Evolutionary conservation across 2,113 vertebrate genomes (phyloP).

Genomic region (Hiodon alosoides): DNA sequence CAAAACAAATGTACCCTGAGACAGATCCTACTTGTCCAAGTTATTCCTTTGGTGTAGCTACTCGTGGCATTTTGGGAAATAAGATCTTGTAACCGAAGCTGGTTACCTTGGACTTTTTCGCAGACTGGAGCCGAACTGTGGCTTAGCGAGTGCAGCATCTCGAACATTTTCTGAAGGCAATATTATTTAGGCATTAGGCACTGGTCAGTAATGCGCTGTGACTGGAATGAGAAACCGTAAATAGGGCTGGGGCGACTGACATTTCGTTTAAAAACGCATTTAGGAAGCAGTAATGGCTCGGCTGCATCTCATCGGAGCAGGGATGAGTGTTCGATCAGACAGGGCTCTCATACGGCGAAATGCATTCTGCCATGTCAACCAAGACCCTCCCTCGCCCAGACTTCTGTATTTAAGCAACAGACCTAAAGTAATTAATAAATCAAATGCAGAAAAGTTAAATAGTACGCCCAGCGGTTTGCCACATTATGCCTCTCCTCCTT

Average conservation of each 20-base stretch:
- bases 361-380: not conserved
- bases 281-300: not conserved
- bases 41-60: too few relatives aligned
- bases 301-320: not conserved
- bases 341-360: not conserved
- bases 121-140: not conserved
- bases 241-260: not conserved
- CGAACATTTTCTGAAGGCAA: too few relatives aligned
- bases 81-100: too few relatives aligned
- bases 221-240: not conserved
- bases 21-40: too few relatives aligned
- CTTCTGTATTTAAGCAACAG: not conserved
- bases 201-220: not conserved
- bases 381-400: not conserved
- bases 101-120: too few relatives aligned
- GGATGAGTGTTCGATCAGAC: not conserved
- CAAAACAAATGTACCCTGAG: too few relatives aligned
- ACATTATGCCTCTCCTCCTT: slow-evolving; percentile 21
- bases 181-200: not conserved
- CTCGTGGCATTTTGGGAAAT: too few relatives aligned
- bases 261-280: not conserved
- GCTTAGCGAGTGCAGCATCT: not conserved
- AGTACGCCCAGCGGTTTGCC: slow-evolving; percentile 6
- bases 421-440: slow-evolving; percentile 13
- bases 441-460: slow-evolving; percentile 16